Base-by-base conservation (phyloP, 2,797 vertebrate genomes). In the Phoebastria nigripes region DNA sequence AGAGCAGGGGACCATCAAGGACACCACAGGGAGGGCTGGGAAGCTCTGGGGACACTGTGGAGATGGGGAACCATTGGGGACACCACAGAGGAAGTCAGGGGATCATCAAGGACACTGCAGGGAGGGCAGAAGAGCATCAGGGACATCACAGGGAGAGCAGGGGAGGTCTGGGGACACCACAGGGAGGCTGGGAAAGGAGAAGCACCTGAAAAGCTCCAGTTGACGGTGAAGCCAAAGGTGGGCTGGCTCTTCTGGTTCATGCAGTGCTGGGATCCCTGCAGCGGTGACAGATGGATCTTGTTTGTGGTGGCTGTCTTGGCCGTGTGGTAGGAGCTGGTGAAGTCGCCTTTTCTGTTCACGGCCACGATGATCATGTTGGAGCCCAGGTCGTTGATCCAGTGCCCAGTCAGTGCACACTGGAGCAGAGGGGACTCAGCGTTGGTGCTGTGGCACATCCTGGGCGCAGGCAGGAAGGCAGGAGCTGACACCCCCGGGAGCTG, bases 371-470 rank as follows among this genome's bases (percentile, higher is more conserved):
- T 58, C 56, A 35, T 58, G 56, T 8, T 35, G n/a, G n/a, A 58
- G 56, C 56, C n/a, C 56, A 58, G n/a, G 22, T 35, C 4, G 3
- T 35, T 58, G 22, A 25, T 11, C n/a, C n/a, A 58, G n/a, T 7
- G 3, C n/a, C 56, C 7, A 2, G 22, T 58, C 56, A 76, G 62
- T 18, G 5, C 1, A 3, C 44, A 44, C 67, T n/a, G 59, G 15
- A 51, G n/a, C 0, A 2, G 15, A 35, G 15, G 2, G 9, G 3
- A 15, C 33, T 69, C 44, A 51, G 54, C 5, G 2, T 2, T 3
- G 12, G 25, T 61, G 29, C 37, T 10, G 1, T 18, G 25, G 37
- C 33, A 26, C 10, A 37, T 22, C 22, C 8, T 4, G 7, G 8
- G 3, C 8, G 29, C 29, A 54, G 29, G 52, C 52, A 54, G 52